These are phyloP conservation scores for Allobates femoralis DNA, from an alignment of 2,797 vertebrate genomes.

Conservation along the genomic window DNA sequence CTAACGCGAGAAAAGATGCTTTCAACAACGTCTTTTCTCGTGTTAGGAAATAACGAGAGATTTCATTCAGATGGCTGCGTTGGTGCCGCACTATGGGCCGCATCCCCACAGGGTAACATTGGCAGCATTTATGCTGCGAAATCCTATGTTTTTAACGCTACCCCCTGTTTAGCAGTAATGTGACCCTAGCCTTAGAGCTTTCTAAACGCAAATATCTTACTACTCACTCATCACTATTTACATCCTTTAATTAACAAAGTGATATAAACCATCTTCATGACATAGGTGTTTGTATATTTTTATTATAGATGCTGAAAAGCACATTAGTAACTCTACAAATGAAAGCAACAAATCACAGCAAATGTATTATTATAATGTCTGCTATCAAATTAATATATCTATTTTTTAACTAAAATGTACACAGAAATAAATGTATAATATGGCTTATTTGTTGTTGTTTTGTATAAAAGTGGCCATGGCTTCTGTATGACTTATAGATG, in stretches of 20 bases:
- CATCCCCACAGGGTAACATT: too few species aligned
- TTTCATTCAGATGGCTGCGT: too few species aligned
- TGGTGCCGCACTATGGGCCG: too few species aligned
- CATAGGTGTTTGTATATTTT: neutral
- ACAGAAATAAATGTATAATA: slow-evolving; percentile 7
- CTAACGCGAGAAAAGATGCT: too few species aligned
- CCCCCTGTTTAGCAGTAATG: too few species aligned
- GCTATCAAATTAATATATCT: neutral
- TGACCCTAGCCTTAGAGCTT: too few species aligned
- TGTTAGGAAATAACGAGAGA: too few species aligned
- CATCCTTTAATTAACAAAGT: neutral
- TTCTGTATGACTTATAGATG: slow-evolving; percentile 33
- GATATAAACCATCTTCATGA: neutral
- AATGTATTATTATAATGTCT: neutral
- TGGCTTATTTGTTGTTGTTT: slow-evolving; percentile 31
- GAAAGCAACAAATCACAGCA: neutral
- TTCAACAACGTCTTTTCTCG: too few species aligned
- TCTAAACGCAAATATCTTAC: too few species aligned
- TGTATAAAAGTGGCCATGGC: neutral
- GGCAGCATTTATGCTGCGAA: too few species aligned
- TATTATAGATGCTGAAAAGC: neutral
- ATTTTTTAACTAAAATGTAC: neutral
- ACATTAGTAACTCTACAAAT: neutral
- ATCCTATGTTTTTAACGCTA: too few species aligned
- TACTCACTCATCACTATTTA: too few species aligned